Base-by-base conservation (phyloP, 2,113 vertebrate genomes). In the Heterotis niloticus region DNA sequence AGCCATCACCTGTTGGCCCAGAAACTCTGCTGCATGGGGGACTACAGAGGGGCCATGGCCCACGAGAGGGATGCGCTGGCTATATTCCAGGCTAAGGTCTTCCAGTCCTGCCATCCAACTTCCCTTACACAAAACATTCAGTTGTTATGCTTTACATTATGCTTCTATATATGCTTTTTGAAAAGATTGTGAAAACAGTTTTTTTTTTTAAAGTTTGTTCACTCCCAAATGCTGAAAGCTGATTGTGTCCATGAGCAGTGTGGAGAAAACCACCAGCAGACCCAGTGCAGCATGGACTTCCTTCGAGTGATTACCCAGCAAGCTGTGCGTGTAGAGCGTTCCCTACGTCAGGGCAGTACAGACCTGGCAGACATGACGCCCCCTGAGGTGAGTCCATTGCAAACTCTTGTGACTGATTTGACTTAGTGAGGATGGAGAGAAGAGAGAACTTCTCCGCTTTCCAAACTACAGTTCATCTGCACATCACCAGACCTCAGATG, bases 1-100 rank as follows among this genome's bases (percentile, higher is more conserved):
- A 95, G 94, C 82, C 90, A 93, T 66, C 93, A 94, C 80, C 83
- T 94, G 77, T 77, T 95, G 87, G 90, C 94, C 57, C 91, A 93
- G 86, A 88, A 88, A 80, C 86, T 91, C 85, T 93, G 92, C 84
- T 89, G 84, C 29, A 86, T 88, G 44, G 92, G 91, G 26, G 92
- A 94, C 81, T 95, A 93, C 87, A 84, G 94, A 81, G 79, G 83
- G 79, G 93, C 92, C 17, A 93, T 95, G 90, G 88, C 81, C 57
- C 91, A 94, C 28, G 93, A 94, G 82, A 94, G 91, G 75, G 91
- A 94, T 52, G 92, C 93, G 16, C 88, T 91, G 28, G 73, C 84
- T 78, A 90, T 91, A 62, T 95, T 92, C 79, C 91, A 90, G 66
- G 81, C 79, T 59, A 77, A 92, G 92, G 94, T 95, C 24, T 26